Conservation (phyloP, 2,113 vertebrate species). For the Falcunculus frontatus region DNA sequence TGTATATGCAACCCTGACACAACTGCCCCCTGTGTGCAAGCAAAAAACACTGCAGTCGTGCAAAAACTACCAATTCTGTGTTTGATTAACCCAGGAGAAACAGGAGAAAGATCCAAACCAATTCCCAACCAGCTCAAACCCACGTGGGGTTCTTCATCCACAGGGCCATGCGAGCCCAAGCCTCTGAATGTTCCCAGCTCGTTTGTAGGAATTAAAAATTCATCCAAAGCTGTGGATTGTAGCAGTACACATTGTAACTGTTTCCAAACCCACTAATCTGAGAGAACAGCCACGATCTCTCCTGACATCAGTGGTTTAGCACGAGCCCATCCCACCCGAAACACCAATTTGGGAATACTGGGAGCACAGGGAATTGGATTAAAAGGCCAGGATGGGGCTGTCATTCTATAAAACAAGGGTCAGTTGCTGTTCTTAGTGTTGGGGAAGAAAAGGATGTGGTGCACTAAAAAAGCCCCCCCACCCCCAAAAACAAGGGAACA, state of each 20-base stretch:
- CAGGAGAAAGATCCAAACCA: background rate
- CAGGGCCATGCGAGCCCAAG: background rate
- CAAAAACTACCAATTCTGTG: constrained; percentile 8
- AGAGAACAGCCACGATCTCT: background rate
- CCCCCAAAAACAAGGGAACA: background rate
- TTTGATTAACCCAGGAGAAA: background rate
- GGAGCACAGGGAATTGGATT: background rate
- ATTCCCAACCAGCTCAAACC: constrained; percentile 5
- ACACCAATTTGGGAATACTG: background rate
- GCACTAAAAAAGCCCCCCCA: background rate
- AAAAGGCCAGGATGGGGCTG: background rate
- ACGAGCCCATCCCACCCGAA: background rate
- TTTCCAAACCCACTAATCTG: background rate
- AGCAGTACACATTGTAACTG: background rate
- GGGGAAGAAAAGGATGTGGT: background rate
- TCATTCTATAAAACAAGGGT: background rate
- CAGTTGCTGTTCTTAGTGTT: background rate
- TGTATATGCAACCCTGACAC: constrained; percentile 28
- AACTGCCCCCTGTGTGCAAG: constrained; percentile 28
- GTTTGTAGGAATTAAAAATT: background rate
- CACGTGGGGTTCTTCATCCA: background rate
- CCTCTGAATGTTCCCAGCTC: background rate
- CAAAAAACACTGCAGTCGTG: background rate
- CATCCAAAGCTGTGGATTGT: background rate
- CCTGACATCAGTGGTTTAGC: background rate